Percentiles rank a stretch among this genome's conserved stretches.
Conservation (phyloP, 2,113 vertebrate genomes). For the Cyprinus carpio region DNA sequence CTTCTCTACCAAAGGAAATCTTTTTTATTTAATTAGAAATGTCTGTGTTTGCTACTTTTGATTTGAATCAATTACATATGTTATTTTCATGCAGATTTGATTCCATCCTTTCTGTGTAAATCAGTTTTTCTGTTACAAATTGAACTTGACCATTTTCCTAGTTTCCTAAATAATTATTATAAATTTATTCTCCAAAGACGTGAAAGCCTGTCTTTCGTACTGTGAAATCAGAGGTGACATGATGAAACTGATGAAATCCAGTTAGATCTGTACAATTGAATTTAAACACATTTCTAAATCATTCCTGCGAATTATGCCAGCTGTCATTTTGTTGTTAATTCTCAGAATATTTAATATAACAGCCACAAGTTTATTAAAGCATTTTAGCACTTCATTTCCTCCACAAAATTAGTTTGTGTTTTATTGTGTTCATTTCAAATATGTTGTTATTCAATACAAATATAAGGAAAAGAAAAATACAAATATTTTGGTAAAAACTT, state of each 20-base stretch:
- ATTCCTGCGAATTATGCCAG: background rate
- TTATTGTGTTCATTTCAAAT: background rate
- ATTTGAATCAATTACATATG: background rate
- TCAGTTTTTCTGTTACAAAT: background rate
- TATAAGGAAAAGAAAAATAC: too few species aligned
- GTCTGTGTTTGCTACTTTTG: too few species aligned
- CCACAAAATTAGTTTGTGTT: background rate
- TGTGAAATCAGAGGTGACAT: too few species aligned
- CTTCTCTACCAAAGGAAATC: background rate
- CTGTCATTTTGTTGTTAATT: background rate
- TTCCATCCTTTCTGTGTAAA: background rate
- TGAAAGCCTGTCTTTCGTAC: background rate
- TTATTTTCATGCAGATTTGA: background rate
- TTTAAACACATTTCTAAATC: background rate
- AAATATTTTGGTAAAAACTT: too few species aligned
- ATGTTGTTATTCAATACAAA: background rate
- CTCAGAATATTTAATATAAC: background rate
- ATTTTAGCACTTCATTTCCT: constrained; percentile 8
- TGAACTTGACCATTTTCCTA: background rate
- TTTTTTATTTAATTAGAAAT: too few species aligned
- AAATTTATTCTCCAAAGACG: background rate
- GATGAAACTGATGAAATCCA: background rate
- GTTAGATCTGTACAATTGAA: background rate
- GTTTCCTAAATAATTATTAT: background rate
- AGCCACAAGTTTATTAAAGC: background rate